Base-by-base conservation (phyloP, 2,113 vertebrate species). In the Nesoenas mayeri region DNA sequence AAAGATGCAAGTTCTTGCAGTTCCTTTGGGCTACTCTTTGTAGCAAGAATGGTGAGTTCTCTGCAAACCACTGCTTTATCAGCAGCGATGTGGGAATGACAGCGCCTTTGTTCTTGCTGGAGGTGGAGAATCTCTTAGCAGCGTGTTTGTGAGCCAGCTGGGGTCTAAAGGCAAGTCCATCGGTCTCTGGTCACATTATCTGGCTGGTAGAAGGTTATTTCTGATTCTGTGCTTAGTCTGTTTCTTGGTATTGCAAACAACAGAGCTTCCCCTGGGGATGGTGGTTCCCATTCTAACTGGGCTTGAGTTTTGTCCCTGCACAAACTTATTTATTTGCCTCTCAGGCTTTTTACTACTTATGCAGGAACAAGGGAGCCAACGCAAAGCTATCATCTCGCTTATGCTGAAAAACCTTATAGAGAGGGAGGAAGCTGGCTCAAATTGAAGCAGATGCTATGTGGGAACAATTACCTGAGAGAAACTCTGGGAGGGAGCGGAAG, bases 381-480 rank as follows among this genome's bases (percentile, higher is more conserved):
- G 58, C 62, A 83, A 79, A 95, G 64, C 71, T 62, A n/a, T 92
- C 73, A 34, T 42, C 81, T 95, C 10, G 0, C 36, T 64, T 6
- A 14, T 42, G 75, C 85, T 94, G 80, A 91, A 95, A 95, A 96
- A 74, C 31, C 42, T 71, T 5, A 17, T 2, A n/a, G 90, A 36
- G 84, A 93, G 86, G 94, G 78, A 92, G 88, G 91, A 94, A 94
- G 51, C 90, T 89, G 90, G 54, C 86, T 96, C 87, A 47, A 85
- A 87, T 22, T 91, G 85, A 94, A 94, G 94, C 96, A 95, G 94
- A 96, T 97, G 94, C 95, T 95, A 69, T 97, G 93, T 94, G 95
- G 94, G 95, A 97, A 95, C 96, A 97, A 96, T 96, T 97, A 97
- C 97, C 95, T 96, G 96, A 96, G 95, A 94, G 90, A 79, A 96